phyloP scores from a whole-genome alignment of 1,140 invertebrate species.

The Apocrypta bakeri region DNA sequence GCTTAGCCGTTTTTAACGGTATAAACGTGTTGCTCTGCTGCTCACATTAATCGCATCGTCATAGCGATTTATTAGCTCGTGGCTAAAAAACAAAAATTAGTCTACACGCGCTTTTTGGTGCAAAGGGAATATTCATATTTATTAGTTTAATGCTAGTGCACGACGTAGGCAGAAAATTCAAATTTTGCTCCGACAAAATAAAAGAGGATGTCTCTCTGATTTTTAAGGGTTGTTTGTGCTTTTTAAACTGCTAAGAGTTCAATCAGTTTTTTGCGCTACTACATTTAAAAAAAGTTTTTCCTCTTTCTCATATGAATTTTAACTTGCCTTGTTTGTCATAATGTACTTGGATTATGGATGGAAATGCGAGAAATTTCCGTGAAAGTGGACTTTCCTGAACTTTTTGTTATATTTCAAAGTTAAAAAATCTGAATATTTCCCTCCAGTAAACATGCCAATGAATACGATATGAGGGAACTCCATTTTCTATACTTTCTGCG shows the following conservation, averaged over 20 bases:
- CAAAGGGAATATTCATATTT: too few species aligned
- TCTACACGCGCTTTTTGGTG: background rate
- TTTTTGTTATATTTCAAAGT: background rate
- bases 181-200: too few species aligned
- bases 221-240: background rate
- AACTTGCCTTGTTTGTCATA: background rate
- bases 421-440: background rate
- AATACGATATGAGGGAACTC: background rate
- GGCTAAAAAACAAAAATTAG: background rate
- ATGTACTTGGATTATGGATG: background rate
- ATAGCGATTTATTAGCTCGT: background rate
- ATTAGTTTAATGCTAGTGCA: too few species aligned
- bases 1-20: background rate
- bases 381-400: background rate
- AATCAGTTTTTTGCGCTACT: background rate
- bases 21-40: background rate
- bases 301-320: background rate
- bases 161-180: too few species aligned
- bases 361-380: background rate
- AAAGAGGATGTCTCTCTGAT: background rate
- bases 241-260: background rate
- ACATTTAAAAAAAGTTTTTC: background rate
- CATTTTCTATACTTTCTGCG: background rate
- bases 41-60: background rate
- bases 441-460: background rate